Evolutionary conservation across 1,140 invertebrate genomes (phyloP).

Genomic region (Heterodera schachtii): DNA sequence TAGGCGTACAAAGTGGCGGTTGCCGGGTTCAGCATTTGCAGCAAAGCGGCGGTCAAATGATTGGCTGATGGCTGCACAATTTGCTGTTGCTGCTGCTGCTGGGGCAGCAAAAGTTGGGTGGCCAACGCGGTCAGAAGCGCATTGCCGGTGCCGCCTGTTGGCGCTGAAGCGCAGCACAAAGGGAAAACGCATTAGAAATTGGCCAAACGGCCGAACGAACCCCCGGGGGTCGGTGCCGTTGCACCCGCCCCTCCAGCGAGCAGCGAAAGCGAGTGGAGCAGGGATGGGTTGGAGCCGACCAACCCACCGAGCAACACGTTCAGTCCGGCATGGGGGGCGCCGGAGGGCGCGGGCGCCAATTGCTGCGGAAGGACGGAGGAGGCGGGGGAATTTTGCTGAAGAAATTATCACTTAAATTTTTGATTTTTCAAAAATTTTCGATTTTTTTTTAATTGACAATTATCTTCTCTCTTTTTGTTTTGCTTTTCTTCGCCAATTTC

Average conservation of each 20-base stretch:
- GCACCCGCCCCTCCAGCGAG: background rate
- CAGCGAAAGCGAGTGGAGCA: background rate
- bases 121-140: constrained; percentile 29
- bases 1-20: constrained; percentile 32
- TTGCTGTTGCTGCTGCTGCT: constrained; percentile 42
- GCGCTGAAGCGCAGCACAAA: constrained; percentile 8
- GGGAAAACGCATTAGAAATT: background rate
- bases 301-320: constrained; percentile 15
- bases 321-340: background rate
- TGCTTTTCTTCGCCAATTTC: no score
- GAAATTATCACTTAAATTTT: background rate
- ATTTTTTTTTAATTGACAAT: no score
- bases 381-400: constrained; percentile 22
- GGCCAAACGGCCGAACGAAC: background rate
- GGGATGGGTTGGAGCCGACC: constrained; percentile 24
- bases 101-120: constrained; percentile 37
- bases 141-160: constrained; percentile 24
- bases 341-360: constrained; percentile 15
- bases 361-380: constrained; percentile 21
- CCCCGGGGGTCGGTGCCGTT: background rate
- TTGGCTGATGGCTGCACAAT: constrained; percentile 16
- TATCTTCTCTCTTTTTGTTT: no score
- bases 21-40: constrained; percentile 35
- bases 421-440: background rate
- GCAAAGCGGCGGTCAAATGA: constrained; percentile 19